phyloP scores from a whole-genome alignment of 1,140 invertebrate species.

The Hylaeus anthracinus region DNA sequence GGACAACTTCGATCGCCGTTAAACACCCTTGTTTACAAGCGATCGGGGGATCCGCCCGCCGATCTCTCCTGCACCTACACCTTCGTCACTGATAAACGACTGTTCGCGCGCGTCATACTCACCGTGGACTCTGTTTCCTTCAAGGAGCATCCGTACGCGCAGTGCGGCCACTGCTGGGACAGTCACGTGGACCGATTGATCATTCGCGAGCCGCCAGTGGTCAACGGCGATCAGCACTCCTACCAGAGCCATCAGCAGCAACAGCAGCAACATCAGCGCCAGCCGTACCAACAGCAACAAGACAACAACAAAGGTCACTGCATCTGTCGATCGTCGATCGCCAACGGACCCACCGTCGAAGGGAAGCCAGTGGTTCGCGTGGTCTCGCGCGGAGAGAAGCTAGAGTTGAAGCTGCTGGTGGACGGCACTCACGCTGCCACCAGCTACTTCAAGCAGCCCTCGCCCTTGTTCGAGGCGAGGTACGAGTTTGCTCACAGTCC shows the following conservation, averaged over 20 bases:
- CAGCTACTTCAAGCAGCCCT: slow-evolving; percentile 92
- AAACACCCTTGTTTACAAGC: slow-evolving; percentile 92
- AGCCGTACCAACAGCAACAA: background rate
- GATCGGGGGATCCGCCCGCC: slow-evolving; percentile 82
- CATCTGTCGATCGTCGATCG: slow-evolving; percentile 79
- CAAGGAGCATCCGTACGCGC: slow-evolving; percentile 88
- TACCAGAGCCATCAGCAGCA: slow-evolving; percentile 5
- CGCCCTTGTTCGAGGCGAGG: slow-evolving; percentile 90
- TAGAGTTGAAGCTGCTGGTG: slow-evolving; percentile 90
- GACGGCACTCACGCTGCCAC: slow-evolving; percentile 90
- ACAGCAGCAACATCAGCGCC: background rate
- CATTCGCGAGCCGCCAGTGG: slow-evolving; percentile 82
- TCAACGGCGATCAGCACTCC: slow-evolving; percentile 31
- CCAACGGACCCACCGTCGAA: slow-evolving; percentile 1
- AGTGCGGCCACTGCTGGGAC: slow-evolving; percentile 91
- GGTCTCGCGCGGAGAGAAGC: slow-evolving; percentile 88
- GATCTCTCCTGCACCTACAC: slow-evolving; percentile 91
- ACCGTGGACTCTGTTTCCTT: slow-evolving; percentile 87
- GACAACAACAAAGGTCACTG: slow-evolving; percentile 74
- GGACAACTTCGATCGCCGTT: slow-evolving; percentile 89
- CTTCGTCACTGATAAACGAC: slow-evolving; percentile 89
- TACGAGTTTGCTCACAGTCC: slow-evolving; percentile 95
- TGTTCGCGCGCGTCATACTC: slow-evolving; percentile 90
- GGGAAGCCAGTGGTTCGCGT: slow-evolving; percentile 79
- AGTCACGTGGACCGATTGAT: slow-evolving; percentile 86